Evolutionary conservation across 1,140 invertebrate genomes (phyloP).

Genomic region (Drosophila pandora): DNA sequence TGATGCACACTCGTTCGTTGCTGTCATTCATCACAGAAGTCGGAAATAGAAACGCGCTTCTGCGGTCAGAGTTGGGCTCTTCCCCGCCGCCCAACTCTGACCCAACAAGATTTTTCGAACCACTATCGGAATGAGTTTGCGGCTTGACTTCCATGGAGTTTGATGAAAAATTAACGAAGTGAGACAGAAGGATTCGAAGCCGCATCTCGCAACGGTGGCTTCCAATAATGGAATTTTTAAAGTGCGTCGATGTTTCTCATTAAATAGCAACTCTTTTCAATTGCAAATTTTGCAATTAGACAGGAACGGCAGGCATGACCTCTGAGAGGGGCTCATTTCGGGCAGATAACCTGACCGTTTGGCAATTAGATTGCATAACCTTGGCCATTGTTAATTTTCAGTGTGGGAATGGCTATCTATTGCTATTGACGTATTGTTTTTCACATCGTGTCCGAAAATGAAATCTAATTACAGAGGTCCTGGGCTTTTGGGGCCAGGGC

Average conservation of each 20-base stretch:
- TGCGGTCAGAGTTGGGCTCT: constrained; percentile 59
- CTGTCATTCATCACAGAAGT: constrained; percentile 73
- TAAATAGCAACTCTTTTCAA: not conserved
- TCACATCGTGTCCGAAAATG: constrained; percentile 42
- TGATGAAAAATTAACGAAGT: constrained; percentile 53
- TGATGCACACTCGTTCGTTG: constrained; percentile 70
- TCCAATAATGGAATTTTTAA: constrained; percentile 39
- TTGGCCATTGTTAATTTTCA: constrained; percentile 45
- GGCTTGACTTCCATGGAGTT: constrained; percentile 62
- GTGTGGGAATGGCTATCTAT: constrained; percentile 16
- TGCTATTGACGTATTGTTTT: constrained; percentile 48
- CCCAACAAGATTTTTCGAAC: constrained; percentile 13
- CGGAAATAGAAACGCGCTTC: constrained; percentile 59
- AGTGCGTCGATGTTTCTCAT: not conserved
- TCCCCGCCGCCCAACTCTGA: not conserved
- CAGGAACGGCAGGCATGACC: not conserved
- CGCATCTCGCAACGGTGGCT: constrained; percentile 6
- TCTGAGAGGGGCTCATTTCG: not conserved
- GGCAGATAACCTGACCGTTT: constrained; percentile 10
- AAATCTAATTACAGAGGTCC: constrained; percentile 64
- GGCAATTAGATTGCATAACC: constrained; percentile 27
- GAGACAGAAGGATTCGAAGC: constrained; percentile 7
- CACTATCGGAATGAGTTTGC: constrained; percentile 18
- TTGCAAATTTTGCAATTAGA: not conserved
- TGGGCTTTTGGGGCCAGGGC: not conserved